A percentile compares a stretch with the other conserved stretches of the same genome.
These are phyloP conservation scores for Dolichomitus sp. DNA, from an alignment of 2,888 invertebrate genomes.

Conservation along the genomic window DNA sequence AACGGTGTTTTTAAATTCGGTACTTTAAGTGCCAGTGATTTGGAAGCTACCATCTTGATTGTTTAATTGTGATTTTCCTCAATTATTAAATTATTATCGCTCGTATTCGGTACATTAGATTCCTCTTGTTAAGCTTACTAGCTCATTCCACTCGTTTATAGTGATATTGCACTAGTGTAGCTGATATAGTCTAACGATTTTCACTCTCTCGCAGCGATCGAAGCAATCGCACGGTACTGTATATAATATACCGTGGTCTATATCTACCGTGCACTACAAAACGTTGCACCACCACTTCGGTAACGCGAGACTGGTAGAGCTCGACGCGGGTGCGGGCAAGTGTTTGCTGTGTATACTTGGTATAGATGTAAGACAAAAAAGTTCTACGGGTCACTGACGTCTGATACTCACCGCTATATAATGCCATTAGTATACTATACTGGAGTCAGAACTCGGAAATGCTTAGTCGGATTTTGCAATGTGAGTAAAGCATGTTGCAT, in stretches of 20 bases:
- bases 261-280: slow-evolving; percentile 23
- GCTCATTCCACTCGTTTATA: slow-evolving; percentile 20
- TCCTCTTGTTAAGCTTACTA: slow-evolving; percentile 23
- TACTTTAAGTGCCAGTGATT: not conserved
- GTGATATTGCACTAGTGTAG: not conserved
- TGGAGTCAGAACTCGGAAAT: slow-evolving; percentile 20
- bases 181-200: slow-evolving; percentile 30
- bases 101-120: not conserved
- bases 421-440: not conserved
- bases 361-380: slow-evolving; percentile 54
- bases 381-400: slow-evolving; percentile 58
- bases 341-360: slow-evolving; percentile 36
- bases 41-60: not conserved
- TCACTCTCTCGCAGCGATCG: slow-evolving; percentile 33
- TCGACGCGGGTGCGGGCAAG: slow-evolving; percentile 58
- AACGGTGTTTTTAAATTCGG: too few species aligned
- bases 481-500: slow-evolving; percentile 27
- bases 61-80: not conserved
- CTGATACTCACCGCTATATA: slow-evolving; percentile 19
- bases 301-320: slow-evolving; percentile 63
- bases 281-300: slow-evolving; percentile 59
- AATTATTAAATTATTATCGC: not conserved
- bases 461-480: slow-evolving; percentile 34
- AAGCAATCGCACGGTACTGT: not conserved
- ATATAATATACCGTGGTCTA: slow-evolving; percentile 1